Conservation (phyloP, 2,797 vertebrate species). For the Lepus oiostolus region DNA sequence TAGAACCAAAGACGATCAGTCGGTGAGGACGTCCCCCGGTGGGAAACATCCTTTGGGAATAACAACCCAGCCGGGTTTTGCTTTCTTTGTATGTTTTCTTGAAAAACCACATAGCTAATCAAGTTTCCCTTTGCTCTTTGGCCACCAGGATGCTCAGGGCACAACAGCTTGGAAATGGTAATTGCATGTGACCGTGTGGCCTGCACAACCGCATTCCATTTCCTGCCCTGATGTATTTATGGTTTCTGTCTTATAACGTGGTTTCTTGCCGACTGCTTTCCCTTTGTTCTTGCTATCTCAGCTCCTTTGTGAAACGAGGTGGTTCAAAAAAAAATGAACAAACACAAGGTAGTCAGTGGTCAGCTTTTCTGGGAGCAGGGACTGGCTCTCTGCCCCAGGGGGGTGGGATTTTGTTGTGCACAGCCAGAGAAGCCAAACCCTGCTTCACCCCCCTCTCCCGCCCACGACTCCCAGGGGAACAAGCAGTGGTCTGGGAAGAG, state of each 20-base stretch:
- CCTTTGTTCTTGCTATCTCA: not conserved
- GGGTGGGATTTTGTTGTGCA: not conserved
- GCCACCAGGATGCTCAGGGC: not conserved
- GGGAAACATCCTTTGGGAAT: not conserved
- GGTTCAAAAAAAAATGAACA: not conserved
- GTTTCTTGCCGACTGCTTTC: not conserved
- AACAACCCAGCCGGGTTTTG: not conserved
- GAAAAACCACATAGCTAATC: slow-evolving; percentile 8
- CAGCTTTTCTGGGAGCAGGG: not conserved
- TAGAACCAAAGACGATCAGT: not conserved
- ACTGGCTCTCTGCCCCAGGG: not conserved
- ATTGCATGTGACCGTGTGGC: not conserved
- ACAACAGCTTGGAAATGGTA: not conserved
- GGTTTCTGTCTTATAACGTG: not conserved
- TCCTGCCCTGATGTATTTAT: not conserved
- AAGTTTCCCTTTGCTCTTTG: slow-evolving; percentile 36
- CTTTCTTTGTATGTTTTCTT: slow-evolving; percentile 19
- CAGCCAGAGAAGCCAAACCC: not conserved
- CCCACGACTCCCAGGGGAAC: not conserved
- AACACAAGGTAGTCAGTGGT: not conserved
- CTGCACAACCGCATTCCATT: not conserved
- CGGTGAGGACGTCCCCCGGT: not conserved
- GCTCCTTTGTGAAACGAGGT: not conserved
- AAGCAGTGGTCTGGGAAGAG: not conserved
- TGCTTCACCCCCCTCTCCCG: not conserved